Evolutionary conservation across 2,113 vertebrate species (phyloP).

Genomic region (Brachyistius frenatus): DNA sequence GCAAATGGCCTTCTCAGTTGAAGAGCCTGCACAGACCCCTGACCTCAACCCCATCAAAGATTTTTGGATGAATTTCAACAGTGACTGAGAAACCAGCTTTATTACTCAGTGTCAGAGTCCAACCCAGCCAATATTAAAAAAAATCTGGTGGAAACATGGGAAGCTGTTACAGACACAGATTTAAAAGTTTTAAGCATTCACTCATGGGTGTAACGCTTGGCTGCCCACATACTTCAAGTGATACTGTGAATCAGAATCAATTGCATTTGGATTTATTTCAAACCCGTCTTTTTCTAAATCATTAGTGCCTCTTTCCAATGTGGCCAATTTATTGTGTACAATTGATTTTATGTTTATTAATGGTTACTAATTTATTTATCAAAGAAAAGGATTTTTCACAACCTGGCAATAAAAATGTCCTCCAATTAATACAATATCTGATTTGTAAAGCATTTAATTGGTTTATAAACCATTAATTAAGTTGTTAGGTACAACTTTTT

Average conservation of each 20-base stretch:
- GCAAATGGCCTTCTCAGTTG: no score
- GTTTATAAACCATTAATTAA: background rate
- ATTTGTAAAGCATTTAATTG: background rate
- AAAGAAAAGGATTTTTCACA: background rate
- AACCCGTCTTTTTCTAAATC: background rate
- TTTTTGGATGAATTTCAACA: slow-evolving; percentile 8
- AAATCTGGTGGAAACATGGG: background rate
- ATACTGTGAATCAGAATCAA: background rate
- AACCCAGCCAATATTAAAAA: slow-evolving; percentile 1
- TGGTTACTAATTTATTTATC: background rate
- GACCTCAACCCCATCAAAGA: background rate
- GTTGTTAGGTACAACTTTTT: background rate
- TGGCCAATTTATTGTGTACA: background rate
- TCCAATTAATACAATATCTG: background rate
- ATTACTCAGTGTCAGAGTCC: background rate
- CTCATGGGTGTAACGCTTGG: no score
- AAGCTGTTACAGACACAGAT: background rate
- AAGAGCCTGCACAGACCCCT: background rate
- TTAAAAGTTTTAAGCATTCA: background rate
- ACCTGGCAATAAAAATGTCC: background rate
- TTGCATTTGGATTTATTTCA: background rate
- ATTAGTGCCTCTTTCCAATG: background rate
- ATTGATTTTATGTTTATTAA: background rate
- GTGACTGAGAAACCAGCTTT: background rate
- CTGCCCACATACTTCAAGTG: background rate